Conservation (phyloP, 1,140 invertebrate species). For the Microplitis mediator region DNA sequence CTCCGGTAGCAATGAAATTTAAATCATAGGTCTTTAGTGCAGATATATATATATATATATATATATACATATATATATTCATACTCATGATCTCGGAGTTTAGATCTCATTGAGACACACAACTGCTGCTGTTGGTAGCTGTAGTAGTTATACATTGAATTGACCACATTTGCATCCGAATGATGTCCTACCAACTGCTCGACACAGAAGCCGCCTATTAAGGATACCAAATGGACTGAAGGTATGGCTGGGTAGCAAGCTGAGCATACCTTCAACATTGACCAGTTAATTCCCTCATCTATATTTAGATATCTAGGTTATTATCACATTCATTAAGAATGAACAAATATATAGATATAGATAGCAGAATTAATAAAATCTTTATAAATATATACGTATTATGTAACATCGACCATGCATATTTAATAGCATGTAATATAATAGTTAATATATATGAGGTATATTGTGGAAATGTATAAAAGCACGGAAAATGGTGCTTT, state of each 20-base stretch:
- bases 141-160: conserved; percentile 16
- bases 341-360: too few relatives aligned
- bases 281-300: neutral
- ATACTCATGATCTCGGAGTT: neutral
- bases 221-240: conserved; percentile 4
- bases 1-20: too few relatives aligned
- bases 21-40: too few relatives aligned
- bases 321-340: too few relatives aligned
- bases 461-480: neutral
- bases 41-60: too few relatives aligned
- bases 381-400: too few relatives aligned
- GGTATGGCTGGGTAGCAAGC: neutral
- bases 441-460: too few relatives aligned
- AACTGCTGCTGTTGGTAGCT: neutral
- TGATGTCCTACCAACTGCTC: conserved; percentile 26
- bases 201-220: conserved; percentile 28
- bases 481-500: neutral
- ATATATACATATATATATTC: too few relatives aligned
- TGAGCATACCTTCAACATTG: neutral
- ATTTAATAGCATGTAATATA: too few relatives aligned
- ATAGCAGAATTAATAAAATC: too few relatives aligned
- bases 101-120: neutral
- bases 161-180: conserved; percentile 32
- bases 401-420: too few relatives aligned
- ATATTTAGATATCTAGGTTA: neutral